Conservation (phyloP, 2,113 vertebrate genomes). For the Archocentrus centrarchus region DNA sequence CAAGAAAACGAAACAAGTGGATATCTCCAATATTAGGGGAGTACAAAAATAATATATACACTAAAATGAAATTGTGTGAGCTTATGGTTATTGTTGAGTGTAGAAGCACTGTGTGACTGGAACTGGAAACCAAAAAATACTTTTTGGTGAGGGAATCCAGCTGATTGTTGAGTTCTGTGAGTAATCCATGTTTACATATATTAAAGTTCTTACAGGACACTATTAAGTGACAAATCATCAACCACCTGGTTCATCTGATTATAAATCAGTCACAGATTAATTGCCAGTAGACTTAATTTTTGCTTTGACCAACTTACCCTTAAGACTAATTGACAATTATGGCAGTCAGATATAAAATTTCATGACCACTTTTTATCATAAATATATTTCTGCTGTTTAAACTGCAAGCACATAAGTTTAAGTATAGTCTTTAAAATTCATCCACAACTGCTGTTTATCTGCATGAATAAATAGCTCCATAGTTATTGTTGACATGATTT, state of each 20-base stretch:
- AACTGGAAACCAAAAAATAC: neutral
- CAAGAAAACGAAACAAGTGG: neutral
- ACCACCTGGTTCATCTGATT: too few relatives aligned
- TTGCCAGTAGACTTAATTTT: too few relatives aligned
- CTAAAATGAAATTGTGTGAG: neutral
- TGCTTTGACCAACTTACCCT: too few relatives aligned
- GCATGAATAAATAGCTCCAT: neutral
- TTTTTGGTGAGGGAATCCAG: neutral
- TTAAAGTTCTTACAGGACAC: too few relatives aligned
- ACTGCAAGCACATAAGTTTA: too few relatives aligned
- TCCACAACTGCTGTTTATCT: too few relatives aligned
- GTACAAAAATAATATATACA: neutral
- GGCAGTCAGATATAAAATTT: too few relatives aligned
- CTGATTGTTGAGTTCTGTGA: conserved; percentile 24
- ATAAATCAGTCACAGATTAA: too few relatives aligned
- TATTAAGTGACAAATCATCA: too few relatives aligned
- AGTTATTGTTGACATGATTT: conserved; percentile 14
- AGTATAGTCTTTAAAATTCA: too few relatives aligned
- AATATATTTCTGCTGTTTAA: neutral
- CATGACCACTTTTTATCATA: too few relatives aligned
- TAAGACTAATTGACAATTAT: too few relatives aligned
- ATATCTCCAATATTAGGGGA: neutral
- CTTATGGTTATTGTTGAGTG: neutral
- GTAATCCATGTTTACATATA: neutral
- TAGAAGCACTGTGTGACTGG: neutral